Evolutionary conservation across 37 sponge, comb jelly and placozoan species (phyloP).

Genomic region (Cliona cf. orientalis): DNA sequence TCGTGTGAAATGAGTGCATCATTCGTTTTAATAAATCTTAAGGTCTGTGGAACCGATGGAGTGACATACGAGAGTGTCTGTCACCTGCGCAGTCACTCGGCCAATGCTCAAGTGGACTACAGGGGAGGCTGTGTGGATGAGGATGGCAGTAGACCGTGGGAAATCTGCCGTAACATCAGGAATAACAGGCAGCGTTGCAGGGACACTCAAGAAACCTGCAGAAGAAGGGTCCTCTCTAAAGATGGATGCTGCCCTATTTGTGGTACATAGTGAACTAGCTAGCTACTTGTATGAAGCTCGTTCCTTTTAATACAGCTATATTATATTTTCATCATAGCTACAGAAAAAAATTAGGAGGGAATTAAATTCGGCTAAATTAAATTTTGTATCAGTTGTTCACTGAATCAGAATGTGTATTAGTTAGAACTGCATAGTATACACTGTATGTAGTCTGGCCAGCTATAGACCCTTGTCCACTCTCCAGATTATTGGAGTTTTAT

Average conservation of each 20-base stretch:
- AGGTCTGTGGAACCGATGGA: constrained; percentile 61
- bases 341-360: too few species aligned
- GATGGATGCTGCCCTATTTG: constrained; percentile 65
- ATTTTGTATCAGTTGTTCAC: too few species aligned
- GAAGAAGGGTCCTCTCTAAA: background rate
- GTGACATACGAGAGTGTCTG: constrained; percentile 32
- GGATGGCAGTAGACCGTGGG: background rate
- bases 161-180: constrained; percentile 11
- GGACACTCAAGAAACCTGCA: constrained; percentile 6
- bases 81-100: constrained; percentile 16
- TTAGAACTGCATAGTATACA: too few species aligned
- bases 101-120: constrained; percentile 38
- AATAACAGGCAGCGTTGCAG: background rate
- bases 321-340: too few species aligned
- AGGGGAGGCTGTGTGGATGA: constrained; percentile 11
- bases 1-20: too few species aligned
- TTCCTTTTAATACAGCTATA: too few species aligned
- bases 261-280: constrained; percentile 16
- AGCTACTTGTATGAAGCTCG: background rate
- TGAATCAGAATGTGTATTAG: too few species aligned
- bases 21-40: too few species aligned
- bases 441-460: too few species aligned
- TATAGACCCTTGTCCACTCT: too few species aligned
- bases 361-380: too few species aligned
- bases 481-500: too few species aligned